Base-by-base conservation (phyloP, 2,113 vertebrate species). In the Gila orcuttii region DNA sequence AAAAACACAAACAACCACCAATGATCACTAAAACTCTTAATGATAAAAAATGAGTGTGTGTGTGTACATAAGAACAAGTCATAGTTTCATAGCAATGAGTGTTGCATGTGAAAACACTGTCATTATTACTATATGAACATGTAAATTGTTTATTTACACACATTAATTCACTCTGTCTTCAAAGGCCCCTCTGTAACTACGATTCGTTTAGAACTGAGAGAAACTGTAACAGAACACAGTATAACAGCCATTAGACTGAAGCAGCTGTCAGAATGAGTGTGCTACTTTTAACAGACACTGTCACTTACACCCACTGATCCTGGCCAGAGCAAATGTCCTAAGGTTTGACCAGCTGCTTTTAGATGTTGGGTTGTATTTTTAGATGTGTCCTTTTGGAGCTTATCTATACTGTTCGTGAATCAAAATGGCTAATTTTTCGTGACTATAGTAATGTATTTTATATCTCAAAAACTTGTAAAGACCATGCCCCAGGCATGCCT, bases 351-450 rank as follows among this genome's bases (percentile, higher is more conserved):
- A 71, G 47, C 81, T 73, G 85, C 90, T 90, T 88, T 86, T 21
- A 91, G 87, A 87, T 89, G 89, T 90, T 90, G 86, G 60, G 86
- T 33, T 59, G 71, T 95, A 94, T 94, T 91, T 92, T 93, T 94
- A 95, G 94, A 91, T 23, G 17, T 85, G 93, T 86, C 87, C 87
- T 89, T 89, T 66, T 42, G 33, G 59, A 62, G 62, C 77, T 23
- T 6, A 39, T 79, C 89, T 88, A 52, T 15, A 21, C 73, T 76
- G 60, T 52, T 28, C 33, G 33, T 25, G 19, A 33, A 64, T 47
- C 31, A 15, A 64, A 25, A 45, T 4, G 6, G 4, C 23, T n/a
- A 10, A 5, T 47, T 47, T 25, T n/a, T 45, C 7, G 33, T 1
- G 69, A 42, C 39, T 19, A 17, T 62, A 45, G 2, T 23, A 13